Evolutionary conservation across 2,797 vertebrate species (phyloP).

Genomic region (Trachurus trachurus): DNA sequence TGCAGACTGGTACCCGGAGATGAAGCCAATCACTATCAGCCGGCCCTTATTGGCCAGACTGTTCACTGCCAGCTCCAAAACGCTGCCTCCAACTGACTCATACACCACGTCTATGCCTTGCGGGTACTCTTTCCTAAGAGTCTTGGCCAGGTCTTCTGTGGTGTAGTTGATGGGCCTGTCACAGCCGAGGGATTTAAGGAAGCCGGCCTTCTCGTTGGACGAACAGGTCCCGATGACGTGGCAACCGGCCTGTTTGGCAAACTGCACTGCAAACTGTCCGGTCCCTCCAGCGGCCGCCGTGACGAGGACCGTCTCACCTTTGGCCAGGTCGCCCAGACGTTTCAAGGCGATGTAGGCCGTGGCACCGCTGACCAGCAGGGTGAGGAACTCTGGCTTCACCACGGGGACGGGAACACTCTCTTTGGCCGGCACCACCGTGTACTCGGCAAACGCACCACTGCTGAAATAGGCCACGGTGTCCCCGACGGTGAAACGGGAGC

Average conservation of each 20-base stretch:
- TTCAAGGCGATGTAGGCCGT: slow-evolving; percentile 93
- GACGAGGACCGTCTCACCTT: slow-evolving; percentile 92
- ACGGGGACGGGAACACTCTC: slow-evolving; percentile 85
- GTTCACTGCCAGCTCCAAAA: slow-evolving; percentile 90
- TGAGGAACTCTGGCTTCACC: slow-evolving; percentile 89
- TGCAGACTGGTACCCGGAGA: slow-evolving; percentile 91
- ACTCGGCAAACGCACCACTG: slow-evolving; percentile 92
- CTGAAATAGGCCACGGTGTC: slow-evolving; percentile 90
- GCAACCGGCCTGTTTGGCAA: slow-evolving; percentile 92
- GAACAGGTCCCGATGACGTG: slow-evolving; percentile 95
- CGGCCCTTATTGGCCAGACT: slow-evolving; percentile 88
- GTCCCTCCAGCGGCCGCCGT: slow-evolving; percentile 94
- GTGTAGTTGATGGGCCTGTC: slow-evolving; percentile 92
- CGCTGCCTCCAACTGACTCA: slow-evolving; percentile 90
- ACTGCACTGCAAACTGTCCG: slow-evolving; percentile 95
- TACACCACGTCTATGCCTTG: slow-evolving; percentile 92
- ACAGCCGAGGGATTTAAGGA: slow-evolving; percentile 93
- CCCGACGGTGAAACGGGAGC: slow-evolving; percentile 87
- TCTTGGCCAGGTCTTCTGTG: slow-evolving; percentile 84
- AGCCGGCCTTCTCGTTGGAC: slow-evolving; percentile 89
- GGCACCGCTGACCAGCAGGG: slow-evolving; percentile 90
- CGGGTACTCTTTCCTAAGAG: slow-evolving; percentile 89
- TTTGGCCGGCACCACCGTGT: slow-evolving; percentile 88
- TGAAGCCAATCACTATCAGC: slow-evolving; percentile 93
- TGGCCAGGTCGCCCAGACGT: slow-evolving; percentile 87